Conservation (phyloP, 2,113 vertebrate genomes). For the Climacteris rufus region DNA sequence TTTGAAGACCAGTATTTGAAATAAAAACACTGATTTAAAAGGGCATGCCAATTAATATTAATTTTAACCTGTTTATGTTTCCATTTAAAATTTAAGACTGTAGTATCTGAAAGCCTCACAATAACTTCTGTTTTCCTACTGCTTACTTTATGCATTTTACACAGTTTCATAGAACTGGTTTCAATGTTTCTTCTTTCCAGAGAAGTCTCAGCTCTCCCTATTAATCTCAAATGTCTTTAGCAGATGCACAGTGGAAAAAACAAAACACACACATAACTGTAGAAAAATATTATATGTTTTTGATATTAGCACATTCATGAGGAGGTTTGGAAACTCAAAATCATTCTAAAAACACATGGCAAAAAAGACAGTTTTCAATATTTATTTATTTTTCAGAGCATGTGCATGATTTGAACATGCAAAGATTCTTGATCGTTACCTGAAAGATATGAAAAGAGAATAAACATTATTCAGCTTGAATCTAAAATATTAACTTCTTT, state of each 20-base stretch:
- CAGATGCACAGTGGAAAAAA: background rate
- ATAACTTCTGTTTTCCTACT: background rate
- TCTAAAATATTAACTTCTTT: background rate
- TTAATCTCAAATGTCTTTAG: background rate
- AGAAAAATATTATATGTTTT: background rate
- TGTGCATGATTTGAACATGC: background rate
- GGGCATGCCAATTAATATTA: rapidly evolving
- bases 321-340: background rate
- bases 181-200: background rate
- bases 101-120: background rate
- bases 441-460: background rate
- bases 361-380: background rate
- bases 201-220: background rate
- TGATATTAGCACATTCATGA: background rate
- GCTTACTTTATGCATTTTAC: background rate
- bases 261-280: background rate
- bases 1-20: background rate
- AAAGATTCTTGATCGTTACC: background rate
- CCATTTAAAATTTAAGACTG: background rate
- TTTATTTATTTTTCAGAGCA: background rate
- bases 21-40: background rate
- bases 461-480: background rate
- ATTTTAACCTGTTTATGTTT: background rate
- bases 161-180: background rate
- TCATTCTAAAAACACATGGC: background rate